Conservation (phyloP, 2,113 vertebrate species). For the Grallaria varia region DNA sequence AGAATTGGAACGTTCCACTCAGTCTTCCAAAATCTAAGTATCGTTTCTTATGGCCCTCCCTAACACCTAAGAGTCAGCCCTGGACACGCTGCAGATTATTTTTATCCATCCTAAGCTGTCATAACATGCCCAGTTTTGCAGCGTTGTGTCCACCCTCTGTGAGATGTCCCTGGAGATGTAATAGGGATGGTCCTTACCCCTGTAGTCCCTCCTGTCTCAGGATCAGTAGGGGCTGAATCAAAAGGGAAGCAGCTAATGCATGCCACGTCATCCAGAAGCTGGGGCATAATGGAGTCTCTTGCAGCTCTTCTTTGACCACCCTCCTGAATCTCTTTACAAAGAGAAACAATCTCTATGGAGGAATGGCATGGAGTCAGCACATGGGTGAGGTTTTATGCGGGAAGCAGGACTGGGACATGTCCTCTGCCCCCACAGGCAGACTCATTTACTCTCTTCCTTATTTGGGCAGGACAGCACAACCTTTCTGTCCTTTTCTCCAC, state of each 20-base stretch:
- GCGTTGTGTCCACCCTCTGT: neutral
- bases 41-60: neutral
- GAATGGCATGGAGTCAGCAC: neutral
- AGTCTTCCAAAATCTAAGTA: slow-evolving; percentile 8
- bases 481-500: neutral
- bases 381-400: neutral
- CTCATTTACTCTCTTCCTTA: neutral
- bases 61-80: slow-evolving; percentile 3
- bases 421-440: neutral
- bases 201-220: neutral
- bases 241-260: neutral
- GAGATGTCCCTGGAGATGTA: neutral
- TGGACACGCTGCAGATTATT: neutral
- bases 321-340: neutral
- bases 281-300: neutral
- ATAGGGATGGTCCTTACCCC: neutral
- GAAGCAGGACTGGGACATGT: rapidly evolving
- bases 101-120: neutral
- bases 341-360: neutral
- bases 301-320: neutral
- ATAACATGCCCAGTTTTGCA: neutral
- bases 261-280: neutral
- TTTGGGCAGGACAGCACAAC: neutral
- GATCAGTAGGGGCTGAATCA: neutral
- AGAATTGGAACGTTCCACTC: slow-evolving; percentile 30